A percentile compares a stretch with the other conserved stretches of the same genome.
phyloP scores from a whole-genome alignment of 2,113 vertebrate species.

The Pipra filicauda region DNA sequence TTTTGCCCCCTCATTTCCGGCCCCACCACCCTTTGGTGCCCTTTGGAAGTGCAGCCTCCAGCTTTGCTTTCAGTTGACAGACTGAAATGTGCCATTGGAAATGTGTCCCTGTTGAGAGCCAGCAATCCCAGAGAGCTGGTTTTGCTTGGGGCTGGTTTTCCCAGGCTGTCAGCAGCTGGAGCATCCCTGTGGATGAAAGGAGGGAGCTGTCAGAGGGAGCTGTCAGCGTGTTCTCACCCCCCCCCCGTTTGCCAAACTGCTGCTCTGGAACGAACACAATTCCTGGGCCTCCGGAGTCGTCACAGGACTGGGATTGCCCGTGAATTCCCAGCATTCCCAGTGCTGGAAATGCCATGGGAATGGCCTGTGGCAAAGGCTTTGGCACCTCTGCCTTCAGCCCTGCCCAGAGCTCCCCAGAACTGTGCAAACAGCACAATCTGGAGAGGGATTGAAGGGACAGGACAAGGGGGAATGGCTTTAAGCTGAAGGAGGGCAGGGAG shows the following conservation, averaged over 20 bases:
- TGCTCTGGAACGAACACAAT: neutral
- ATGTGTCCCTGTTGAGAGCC: neutral
- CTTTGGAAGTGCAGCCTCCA: neutral
- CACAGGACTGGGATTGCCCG: neutral
- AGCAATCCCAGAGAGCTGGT: neutral
- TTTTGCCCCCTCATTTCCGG: neutral
- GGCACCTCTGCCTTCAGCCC: neutral
- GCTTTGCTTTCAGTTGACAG: neutral
- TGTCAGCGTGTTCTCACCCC: neutral
- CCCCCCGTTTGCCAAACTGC: neutral
- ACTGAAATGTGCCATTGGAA: neutral
- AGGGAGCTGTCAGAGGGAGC: neutral
- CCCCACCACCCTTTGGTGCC: neutral
- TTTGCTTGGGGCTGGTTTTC: neutral
- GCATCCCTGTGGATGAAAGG: neutral
- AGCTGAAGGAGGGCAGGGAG: too few relatives aligned
- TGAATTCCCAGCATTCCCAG: conserved; percentile 3
- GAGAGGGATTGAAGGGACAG: neutral
- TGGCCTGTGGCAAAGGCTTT: neutral
- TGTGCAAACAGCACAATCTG: neutral
- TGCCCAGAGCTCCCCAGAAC: neutral
- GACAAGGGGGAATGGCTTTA: neutral
- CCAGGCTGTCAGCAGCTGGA: neutral
- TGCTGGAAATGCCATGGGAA: neutral
- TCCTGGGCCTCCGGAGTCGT: conserved; percentile 28